Percentiles rank a stretch among this genome's conserved stretches.
Conservation (phyloP, 2,888 invertebrate genomes). For the Blera fallax region DNA sequence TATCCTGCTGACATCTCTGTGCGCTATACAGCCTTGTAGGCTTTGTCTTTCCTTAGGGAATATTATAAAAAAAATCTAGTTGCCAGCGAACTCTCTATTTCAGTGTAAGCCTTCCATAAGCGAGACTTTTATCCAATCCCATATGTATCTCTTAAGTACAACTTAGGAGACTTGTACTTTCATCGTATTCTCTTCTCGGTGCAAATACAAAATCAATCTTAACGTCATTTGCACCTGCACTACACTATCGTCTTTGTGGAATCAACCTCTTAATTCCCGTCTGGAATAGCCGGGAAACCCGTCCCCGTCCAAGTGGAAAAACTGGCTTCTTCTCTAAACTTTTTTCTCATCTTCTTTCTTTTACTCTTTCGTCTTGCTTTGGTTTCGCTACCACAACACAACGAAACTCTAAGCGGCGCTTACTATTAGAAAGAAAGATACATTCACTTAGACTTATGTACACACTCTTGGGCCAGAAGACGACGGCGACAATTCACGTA, state of each 20-base stretch:
- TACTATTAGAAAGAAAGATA: conserved; percentile 52
- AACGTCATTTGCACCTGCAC: conserved; percentile 20
- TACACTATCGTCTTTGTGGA: not conserved
- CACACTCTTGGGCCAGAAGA: conserved; percentile 10
- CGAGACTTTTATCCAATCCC: not conserved
- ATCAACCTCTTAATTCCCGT: not conserved
- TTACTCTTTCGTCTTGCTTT: conserved; percentile 4
- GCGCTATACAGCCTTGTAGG: too few species aligned
- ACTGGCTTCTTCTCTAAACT: conserved; percentile 50
- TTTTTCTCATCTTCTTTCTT: conserved; percentile 21
- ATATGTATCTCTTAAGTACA: not conserved
- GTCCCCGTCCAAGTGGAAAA: conserved; percentile 53
- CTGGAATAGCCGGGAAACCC: conserved; percentile 27
- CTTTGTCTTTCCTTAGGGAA: too few species aligned
- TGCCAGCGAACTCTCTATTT: not conserved
- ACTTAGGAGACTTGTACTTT: not conserved
- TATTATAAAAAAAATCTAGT: too few species aligned
- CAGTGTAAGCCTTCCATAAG: conserved; percentile 6
- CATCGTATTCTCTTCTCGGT: not conserved
- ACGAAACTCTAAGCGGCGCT: conserved; percentile 26
- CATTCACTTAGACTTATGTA: conserved; percentile 37
- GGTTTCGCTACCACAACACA: not conserved
- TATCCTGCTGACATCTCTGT: too few species aligned
- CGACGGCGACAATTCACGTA: conserved; percentile 10
- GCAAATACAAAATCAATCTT: not conserved